phyloP scores from a whole-genome alignment of 2,797 vertebrate species.

The Aratinga solstitialis region DNA sequence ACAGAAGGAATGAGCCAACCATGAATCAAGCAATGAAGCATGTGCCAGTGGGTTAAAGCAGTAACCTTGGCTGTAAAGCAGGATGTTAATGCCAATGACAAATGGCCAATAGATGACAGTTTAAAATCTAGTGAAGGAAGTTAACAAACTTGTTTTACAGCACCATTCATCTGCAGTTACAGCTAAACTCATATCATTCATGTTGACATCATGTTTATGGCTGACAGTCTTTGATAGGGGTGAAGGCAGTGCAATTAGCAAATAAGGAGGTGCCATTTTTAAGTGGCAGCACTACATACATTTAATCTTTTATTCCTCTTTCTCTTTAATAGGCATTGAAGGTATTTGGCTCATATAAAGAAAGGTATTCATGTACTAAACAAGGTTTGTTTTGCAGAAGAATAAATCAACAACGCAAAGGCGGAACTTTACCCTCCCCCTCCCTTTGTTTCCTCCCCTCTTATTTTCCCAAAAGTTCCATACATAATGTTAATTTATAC shows the following conservation, averaged over 20 bases:
- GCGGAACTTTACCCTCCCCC: background rate
- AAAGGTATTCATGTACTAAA: background rate
- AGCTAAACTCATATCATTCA: background rate
- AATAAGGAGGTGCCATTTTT: background rate
- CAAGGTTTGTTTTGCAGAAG: background rate
- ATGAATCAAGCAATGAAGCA: background rate
- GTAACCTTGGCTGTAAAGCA: background rate
- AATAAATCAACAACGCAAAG: background rate
- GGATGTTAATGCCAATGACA: conserved; percentile 1
- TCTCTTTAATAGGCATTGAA: background rate
- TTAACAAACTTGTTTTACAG: conserved; percentile 29
- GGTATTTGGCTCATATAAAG: background rate
- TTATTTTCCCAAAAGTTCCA: fast-evolving
- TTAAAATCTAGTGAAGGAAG: conserved; percentile 38
- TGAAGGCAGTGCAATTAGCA: background rate
- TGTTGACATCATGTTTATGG: background rate
- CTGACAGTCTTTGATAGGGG: background rate
- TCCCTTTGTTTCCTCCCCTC: fast-evolving
- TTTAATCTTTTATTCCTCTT: background rate
- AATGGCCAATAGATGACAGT: conserved; percentile 12
- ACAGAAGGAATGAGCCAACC: background rate
- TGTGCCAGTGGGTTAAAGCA: background rate
- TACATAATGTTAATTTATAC: background rate
- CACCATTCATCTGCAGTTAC: background rate
- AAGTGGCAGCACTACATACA: background rate